Conservation (phyloP, 2,888 invertebrate genomes). For the Torymus aiolomorphi region DNA sequence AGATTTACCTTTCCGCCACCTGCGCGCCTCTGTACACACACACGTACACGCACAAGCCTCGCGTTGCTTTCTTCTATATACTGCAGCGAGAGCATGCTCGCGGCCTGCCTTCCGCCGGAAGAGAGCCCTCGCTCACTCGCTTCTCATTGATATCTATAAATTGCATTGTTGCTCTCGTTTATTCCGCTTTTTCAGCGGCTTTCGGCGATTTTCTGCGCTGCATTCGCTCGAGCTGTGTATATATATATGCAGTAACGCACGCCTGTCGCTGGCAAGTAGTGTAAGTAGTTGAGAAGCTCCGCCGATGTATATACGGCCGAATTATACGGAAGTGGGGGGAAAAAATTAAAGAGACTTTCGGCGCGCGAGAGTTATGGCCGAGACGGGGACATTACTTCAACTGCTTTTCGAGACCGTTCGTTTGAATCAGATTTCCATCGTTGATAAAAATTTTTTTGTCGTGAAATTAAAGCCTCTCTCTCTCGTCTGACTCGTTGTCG, state of each 20-base stretch:
- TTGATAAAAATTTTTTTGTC: conserved; percentile 16
- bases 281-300: no score
- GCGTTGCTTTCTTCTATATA: no score
- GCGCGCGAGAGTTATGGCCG: conserved; percentile 40
- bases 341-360: conserved; percentile 22
- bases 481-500: background rate
- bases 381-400: conserved; percentile 29
- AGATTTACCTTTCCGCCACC: conserved; percentile 59
- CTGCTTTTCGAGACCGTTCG: background rate
- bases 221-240: no score
- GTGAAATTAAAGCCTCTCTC: conserved; percentile 12
- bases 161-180: conserved; percentile 42
- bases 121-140: conserved; percentile 10
- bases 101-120: conserved; percentile 18
- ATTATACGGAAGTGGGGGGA: conserved; percentile 35
- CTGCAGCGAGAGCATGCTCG: no score
- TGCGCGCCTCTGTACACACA: background rate
- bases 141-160: conserved; percentile 47
- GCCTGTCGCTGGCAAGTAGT: no score
- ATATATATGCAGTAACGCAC: no score
- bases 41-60: no score
- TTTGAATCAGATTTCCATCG: conserved; percentile 31
- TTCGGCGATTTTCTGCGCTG: conserved; percentile 20
- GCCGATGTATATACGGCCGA: conserved; percentile 26
- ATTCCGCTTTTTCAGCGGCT: conserved; percentile 1